A percentile compares a stretch with the other conserved stretches of the same genome.
Conservation (phyloP, 2,113 vertebrate species). For the Murina feae region DNA sequence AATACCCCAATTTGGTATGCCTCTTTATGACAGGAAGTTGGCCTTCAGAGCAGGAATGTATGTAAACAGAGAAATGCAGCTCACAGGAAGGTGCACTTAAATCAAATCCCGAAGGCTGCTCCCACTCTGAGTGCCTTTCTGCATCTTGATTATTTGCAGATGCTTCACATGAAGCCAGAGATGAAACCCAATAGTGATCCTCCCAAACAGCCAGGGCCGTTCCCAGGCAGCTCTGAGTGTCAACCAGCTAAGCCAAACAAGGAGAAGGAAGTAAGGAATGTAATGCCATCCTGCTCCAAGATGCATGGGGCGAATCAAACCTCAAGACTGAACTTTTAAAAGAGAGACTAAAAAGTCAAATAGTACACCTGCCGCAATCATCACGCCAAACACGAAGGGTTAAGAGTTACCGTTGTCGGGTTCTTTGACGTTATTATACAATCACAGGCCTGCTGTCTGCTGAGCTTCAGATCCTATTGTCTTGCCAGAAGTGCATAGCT, state of each 20-base stretch:
- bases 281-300: conserved; percentile 54
- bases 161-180: conserved; percentile 65
- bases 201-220: conserved; percentile 59
- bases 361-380: background rate
- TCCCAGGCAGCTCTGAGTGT: background rate
- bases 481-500: background rate
- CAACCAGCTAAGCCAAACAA: conserved; percentile 73
- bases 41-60: conserved; percentile 66
- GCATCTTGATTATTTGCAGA: conserved; percentile 80
- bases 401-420: conserved; percentile 10
- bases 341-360: background rate
- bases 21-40: conserved; percentile 73
- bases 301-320: conserved; percentile 45
- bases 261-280: conserved; percentile 64
- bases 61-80: conserved; percentile 74
- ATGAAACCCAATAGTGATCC: conserved; percentile 64
- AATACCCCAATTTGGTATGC: conserved; percentile 58
- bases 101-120: conserved; percentile 72
- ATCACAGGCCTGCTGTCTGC: background rate
- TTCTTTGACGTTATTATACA: conserved; percentile 52
- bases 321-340: background rate
- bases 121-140: conserved; percentile 64
- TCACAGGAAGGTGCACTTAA: conserved; percentile 73
- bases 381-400: conserved; percentile 5
- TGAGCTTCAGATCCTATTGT: conserved; percentile 41